Conservation (phyloP, 2,797 vertebrate genomes). For the Lophotriccus pileatus region DNA sequence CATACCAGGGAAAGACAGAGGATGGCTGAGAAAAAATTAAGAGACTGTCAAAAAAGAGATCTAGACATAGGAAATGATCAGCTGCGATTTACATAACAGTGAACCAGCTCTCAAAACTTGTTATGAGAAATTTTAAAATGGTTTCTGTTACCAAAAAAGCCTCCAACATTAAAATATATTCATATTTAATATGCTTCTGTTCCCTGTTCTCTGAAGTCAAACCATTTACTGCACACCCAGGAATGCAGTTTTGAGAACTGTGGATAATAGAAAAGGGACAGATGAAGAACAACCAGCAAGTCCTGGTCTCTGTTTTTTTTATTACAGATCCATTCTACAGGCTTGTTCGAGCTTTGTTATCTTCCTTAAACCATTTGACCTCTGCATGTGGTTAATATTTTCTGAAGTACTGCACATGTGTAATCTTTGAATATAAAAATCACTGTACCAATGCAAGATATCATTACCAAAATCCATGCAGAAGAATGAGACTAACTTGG, state of each 20-base stretch:
- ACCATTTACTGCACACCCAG: neutral
- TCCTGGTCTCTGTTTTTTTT: neutral
- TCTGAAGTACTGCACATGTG: neutral
- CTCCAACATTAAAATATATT: neutral
- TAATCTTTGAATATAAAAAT: neutral
- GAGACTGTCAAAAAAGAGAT: neutral
- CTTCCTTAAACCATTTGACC: neutral
- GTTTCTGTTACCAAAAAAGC: neutral
- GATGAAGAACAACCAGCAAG: neutral
- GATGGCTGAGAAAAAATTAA: neutral
- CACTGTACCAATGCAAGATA: neutral
- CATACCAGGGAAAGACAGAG: neutral
- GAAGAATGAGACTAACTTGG: conserved; percentile 3
- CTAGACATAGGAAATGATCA: neutral
- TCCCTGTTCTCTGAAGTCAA: neutral
- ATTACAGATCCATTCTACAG: neutral
- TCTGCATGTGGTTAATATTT: neutral
- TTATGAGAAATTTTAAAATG: fast-evolving
- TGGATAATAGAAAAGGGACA: neutral
- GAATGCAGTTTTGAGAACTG: neutral
- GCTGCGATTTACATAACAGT: neutral
- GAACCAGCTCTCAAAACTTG: neutral
- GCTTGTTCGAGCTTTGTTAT: neutral
- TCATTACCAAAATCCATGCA: neutral
- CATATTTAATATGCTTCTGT: neutral